Conservation (phyloP, 30 jellyfish, hydroid and myxozoan species). For the Hydractinia symbiolongicarpus region DNA sequence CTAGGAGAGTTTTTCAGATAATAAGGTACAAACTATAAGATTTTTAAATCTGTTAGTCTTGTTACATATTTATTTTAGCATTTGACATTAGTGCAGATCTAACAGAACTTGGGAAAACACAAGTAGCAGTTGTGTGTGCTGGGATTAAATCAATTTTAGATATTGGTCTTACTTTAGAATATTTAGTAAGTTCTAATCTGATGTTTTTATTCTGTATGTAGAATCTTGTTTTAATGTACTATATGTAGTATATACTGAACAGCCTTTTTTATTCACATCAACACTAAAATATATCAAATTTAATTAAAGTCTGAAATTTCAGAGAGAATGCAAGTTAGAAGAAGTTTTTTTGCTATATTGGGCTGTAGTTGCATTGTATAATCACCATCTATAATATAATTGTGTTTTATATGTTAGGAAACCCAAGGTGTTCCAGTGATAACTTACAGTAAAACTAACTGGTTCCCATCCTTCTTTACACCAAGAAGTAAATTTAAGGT, state of each 20-base stretch:
- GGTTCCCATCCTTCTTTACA: slow-evolving; percentile 81
- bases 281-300: neutral
- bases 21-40: too few relatives aligned
- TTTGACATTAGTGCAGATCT: slow-evolving; percentile 95
- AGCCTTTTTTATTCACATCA: neutral
- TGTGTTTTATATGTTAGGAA: slow-evolving; percentile 45
- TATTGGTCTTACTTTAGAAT: slow-evolving; percentile 79
- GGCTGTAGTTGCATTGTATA: too few relatives aligned
- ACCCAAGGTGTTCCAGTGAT: slow-evolving; percentile 94
- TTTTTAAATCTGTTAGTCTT: too few relatives aligned
- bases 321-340: too few relatives aligned
- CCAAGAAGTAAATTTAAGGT: slow-evolving; percentile 81
- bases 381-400: too few relatives aligned
- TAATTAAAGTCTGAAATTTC: neutral
- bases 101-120: slow-evolving; percentile 88
- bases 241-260: neutral
- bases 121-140: slow-evolving; percentile 92
- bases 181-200: slow-evolving; percentile 52
- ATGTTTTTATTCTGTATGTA: neutral
- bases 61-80: slow-evolving; percentile 34
- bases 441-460: slow-evolving; percentile 43
- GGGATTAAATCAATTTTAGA: slow-evolving; percentile 89
- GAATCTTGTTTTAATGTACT: neutral
- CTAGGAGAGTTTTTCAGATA: neutral
- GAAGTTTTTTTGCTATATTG: too few relatives aligned